Evolutionary conservation across 64 coral and sea anemone species (phyloP).

Genomic region (Porites australiensis): DNA sequence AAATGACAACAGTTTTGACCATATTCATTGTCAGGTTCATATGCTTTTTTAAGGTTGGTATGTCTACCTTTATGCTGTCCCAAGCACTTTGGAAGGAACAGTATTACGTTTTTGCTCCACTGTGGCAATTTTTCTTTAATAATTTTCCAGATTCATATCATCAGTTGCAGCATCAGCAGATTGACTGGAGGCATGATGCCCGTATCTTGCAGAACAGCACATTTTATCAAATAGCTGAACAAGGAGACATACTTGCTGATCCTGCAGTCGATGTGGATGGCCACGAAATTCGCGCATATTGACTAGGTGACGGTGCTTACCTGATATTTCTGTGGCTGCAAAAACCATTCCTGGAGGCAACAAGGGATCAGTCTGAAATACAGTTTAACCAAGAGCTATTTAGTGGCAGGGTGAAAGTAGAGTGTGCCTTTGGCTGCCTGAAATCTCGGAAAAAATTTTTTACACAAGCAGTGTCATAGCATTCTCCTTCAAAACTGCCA

Average conservation of each 20-base stretch:
- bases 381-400: constrained; percentile 49
- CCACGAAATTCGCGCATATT: constrained; percentile 39
- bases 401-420: constrained; percentile 52
- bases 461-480: background rate
- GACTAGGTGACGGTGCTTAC: constrained; percentile 53
- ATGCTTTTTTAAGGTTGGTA: too few relatives aligned
- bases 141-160: too few relatives aligned
- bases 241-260: constrained; percentile 52
- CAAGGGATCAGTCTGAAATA: constrained; percentile 21
- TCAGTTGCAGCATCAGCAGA: too few relatives aligned
- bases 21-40: too few relatives aligned
- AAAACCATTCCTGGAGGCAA: constrained; percentile 61
- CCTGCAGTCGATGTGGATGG: constrained; percentile 1
- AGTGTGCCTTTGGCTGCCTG: constrained; percentile 64
- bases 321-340: constrained; percentile 55
- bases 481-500: background rate
- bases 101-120: too few relatives aligned
- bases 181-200: constrained; percentile 1
- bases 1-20: too few relatives aligned
- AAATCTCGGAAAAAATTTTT: constrained; percentile 66
- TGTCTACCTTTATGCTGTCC: too few relatives aligned
- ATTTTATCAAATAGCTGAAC: constrained; percentile 41
- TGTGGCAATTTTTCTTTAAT: too few relatives aligned
- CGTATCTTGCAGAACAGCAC: constrained; percentile 41
- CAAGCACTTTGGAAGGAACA: too few relatives aligned